Evolutionary conservation across 2,113 vertebrate genomes (phyloP).

Genomic region (Hirundichthys speculiger): DNA sequence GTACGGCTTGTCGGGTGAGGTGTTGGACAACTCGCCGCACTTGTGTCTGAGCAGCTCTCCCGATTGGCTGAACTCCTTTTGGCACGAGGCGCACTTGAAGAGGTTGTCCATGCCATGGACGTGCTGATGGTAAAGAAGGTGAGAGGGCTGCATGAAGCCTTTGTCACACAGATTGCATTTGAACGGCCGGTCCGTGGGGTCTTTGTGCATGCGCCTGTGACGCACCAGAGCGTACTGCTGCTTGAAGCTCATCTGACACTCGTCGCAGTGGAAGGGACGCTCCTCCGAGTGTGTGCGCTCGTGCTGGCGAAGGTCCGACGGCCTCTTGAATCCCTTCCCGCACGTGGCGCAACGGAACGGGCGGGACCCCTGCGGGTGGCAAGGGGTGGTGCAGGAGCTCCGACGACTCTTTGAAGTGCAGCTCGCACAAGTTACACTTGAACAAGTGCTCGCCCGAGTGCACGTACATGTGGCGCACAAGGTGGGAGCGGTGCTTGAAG

Average conservation of each 20-base stretch:
- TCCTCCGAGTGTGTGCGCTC: slow-evolving; percentile 97
- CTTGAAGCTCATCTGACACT: slow-evolving; percentile 99
- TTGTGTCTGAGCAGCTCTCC: slow-evolving; percentile 95
- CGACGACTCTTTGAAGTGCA: slow-evolving; percentile 96
- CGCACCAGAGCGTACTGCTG: slow-evolving; percentile 95
- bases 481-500: slow-evolving; percentile 97
- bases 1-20: slow-evolving; percentile 89
- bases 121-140: slow-evolving; percentile 96
- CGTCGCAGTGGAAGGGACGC: slow-evolving; percentile 96
- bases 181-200: slow-evolving; percentile 83
- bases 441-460: slow-evolving; percentile 96
- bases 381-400: slow-evolving; percentile 96
- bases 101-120: slow-evolving; percentile 96
- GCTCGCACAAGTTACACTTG: slow-evolving; percentile 94
- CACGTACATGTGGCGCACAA: slow-evolving; percentile 97
- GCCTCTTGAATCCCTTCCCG: slow-evolving; percentile 94
- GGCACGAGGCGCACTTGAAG: slow-evolving; percentile 96
- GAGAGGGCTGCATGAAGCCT: slow-evolving; percentile 94
- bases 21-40: slow-evolving; percentile 86
- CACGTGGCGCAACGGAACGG: slow-evolving; percentile 94
- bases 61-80: slow-evolving; percentile 97
- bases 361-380: slow-evolving; percentile 92
- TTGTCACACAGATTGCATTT: slow-evolving; percentile 97
- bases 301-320: slow-evolving; percentile 94
- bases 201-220: slow-evolving; percentile 93